Evolutionary conservation across 2,113 vertebrate species (phyloP), one percentile per base, ranked within the genome.

Genomic region (Pteronura brasiliensis): DNA sequence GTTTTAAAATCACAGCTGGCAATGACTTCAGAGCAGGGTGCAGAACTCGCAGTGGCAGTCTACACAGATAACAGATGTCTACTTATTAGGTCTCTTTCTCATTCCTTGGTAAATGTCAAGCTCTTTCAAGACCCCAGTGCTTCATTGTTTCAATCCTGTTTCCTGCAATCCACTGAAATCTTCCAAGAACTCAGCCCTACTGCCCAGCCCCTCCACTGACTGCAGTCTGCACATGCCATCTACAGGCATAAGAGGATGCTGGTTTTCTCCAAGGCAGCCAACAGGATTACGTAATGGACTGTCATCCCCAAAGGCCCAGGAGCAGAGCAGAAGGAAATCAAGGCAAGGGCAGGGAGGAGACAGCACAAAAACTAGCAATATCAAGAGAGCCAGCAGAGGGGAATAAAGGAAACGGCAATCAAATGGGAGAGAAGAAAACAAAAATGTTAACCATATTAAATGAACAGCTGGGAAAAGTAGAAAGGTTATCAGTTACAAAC

Each of bases 231-330:
- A 7, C 15, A 21, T 90, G 47, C 61, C 96, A 95, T 2, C 18
- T 91, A 92, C 42, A 96, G 94, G 90, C 57, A 57, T 52, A 85
- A 90, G 25, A 95, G 55, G 74, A 90, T 81, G 55, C 57, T 39
- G 21, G 42, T 85, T 74, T 74, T 67, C 80, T 92, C 63, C 74
- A 59, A 27, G 29, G 31, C 27, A 86, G 85, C 65, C 83, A 34
- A 14, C 3, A 12, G 49, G 27, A 69, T 23, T 31, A 39, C 20
- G 74, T 27, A 67, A 44, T 8, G 31, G 36, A n/a, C 11, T 42
- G 9, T 29, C 31, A 72, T 13, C 44, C n/a, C 36, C 49, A 52
- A 89, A 44, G 34, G n/a, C 8, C 49, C 34, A 34, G 27, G 18
- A 55, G 55, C 17, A 31, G 23, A 81, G 36, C 17, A 13, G 71